Evolutionary conservation across 2,797 vertebrate genomes (phyloP), one percentile per base, ranked within the genome.

Genomic region (Gymnodraco acuticeps): DNA sequence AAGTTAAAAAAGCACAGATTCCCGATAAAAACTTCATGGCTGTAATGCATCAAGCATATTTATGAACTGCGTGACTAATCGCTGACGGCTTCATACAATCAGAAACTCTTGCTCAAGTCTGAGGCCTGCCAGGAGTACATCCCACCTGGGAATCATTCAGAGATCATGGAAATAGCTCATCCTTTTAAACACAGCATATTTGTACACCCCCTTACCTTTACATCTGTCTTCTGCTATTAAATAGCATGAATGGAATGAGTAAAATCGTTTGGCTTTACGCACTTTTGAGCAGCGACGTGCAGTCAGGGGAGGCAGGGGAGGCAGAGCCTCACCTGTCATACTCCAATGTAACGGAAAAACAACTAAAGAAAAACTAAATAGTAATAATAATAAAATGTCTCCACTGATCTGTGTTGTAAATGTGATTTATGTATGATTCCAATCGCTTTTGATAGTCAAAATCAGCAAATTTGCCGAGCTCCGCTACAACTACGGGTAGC

Each of bases 121-220:
- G 72, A 48, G 6, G 56, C 54, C 54, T 58, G 67, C 78, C 65
- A 78, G 70, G 63, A 84, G 15, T 64, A 80, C 33, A n/a, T 78
- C 78, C 81, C 87, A 86, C 80, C 89, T 88, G 82, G 89, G 80
- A 92, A 72, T 88, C 47, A 43, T 78, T 85, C 77, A 70, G 59
- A 70, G 69, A 84, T 88, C 70, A 53, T 62, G 79, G 77, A 90
- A 88, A 84, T 65, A 80, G 71, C 61, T 77, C 75, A 84, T 81
- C 80, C 76, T 65, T 78, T 64, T 45, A 82, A 81, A 80, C 51
- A 67, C 66, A 56, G 74, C 65, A 55, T 38, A 77, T 77, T 70
- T 61, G 66, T 54, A 75, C 48, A 68, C 62, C n/a, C 45, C 33
- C 33, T 38, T 48, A 5, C 53, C 43, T 20, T 75, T 73, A 62